phyloP scores from a whole-genome alignment of 2,113 vertebrate genomes.

The Ceyx margarethae region DNA sequence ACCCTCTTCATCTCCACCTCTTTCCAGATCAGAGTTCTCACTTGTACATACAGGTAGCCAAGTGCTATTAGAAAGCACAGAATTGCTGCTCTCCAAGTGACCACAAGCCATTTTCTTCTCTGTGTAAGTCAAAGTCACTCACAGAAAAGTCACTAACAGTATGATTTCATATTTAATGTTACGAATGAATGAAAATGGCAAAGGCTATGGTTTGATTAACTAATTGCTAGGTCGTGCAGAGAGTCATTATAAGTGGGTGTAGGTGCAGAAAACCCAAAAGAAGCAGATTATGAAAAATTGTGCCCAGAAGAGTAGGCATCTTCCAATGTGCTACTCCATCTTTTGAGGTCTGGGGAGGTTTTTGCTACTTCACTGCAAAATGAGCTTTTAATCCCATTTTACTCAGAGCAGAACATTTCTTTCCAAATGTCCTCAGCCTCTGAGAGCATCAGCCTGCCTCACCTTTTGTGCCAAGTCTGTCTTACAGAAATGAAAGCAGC shows the following conservation, averaged over 20 bases:
- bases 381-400: neutral
- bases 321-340: neutral
- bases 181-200: neutral
- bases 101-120: neutral
- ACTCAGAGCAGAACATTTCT: neutral
- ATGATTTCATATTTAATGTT: rapidly evolving
- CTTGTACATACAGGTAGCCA: rapidly evolving
- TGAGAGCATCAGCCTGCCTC: neutral
- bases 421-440: conserved; percentile 16
- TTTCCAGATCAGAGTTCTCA: neutral
- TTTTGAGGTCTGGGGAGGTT: neutral
- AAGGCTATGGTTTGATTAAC: neutral
- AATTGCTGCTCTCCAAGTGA: rapidly evolving
- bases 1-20: neutral
- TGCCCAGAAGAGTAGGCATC: neutral
- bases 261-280: neutral
- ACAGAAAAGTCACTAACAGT: rapidly evolving
- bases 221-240: neutral
- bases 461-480: neutral
- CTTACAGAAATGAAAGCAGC: neutral
- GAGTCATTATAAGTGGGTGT: rapidly evolving
- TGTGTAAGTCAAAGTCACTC: rapidly evolving
- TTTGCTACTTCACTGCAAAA: neutral
- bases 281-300: neutral
- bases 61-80: neutral